Percentiles rank a stretch among this genome's conserved stretches.
Conservation (phyloP, 1,140 invertebrate species). For the Ceratina japonica region DNA sequence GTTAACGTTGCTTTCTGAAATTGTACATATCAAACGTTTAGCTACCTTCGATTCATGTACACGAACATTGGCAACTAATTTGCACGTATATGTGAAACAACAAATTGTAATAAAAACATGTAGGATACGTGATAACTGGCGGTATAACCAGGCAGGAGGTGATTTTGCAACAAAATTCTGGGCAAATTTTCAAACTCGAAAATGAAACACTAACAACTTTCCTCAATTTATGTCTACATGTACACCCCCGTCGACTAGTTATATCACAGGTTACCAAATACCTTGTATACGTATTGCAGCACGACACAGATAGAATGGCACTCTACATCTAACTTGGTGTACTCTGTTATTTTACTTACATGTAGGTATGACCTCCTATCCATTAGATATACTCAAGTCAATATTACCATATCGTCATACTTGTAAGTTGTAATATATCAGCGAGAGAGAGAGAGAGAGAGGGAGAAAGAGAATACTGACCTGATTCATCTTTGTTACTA, state of each 20-base stretch:
- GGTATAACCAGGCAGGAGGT: too few species aligned
- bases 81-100: not conserved
- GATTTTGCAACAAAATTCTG: too few species aligned
- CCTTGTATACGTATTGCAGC: not conserved
- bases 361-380: constrained; percentile 25
- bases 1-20: constrained; percentile 69
- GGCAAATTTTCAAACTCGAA: too few species aligned
- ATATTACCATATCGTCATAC: constrained; percentile 43
- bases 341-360: constrained; percentile 33
- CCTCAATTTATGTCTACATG: too few species aligned
- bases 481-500: constrained; percentile 61
- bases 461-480: too few species aligned
- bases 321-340: constrained; percentile 33
- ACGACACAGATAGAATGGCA: constrained; percentile 22
- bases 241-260: too few species aligned
- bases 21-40: constrained; percentile 18
- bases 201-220: too few species aligned
- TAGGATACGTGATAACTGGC: too few species aligned
- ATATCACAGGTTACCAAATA: too few species aligned
- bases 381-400: constrained; percentile 45
- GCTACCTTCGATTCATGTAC: not conserved
- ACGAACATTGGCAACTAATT: constrained; percentile 5
- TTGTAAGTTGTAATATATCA: constrained; percentile 20
- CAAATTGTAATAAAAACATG: constrained; percentile 25
- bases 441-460: too few species aligned